phyloP scores from a whole-genome alignment of 2,113 vertebrate genomes.

The Myotis brandtii region DNA sequence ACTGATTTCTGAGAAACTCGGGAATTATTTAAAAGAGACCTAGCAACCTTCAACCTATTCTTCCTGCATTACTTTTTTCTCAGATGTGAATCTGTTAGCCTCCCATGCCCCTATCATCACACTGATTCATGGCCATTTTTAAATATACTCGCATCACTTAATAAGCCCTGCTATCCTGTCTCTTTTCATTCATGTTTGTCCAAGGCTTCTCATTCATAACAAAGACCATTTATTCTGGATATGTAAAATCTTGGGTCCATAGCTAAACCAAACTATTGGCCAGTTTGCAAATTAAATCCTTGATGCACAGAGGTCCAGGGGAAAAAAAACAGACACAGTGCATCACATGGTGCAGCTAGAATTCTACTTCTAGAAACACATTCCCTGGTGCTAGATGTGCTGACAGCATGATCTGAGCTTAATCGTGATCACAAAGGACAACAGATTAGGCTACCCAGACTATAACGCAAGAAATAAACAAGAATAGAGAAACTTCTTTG shows the following conservation, averaged over 20 bases:
- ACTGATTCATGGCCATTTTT: background rate
- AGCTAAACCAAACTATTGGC: background rate
- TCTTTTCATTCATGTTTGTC: background rate
- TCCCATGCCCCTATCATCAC: background rate
- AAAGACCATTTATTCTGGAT: background rate
- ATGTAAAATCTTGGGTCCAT: background rate
- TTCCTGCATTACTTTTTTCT: background rate
- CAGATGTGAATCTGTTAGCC: background rate
- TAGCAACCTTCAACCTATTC: background rate
- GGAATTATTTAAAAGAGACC: background rate
- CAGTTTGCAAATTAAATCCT: conserved; percentile 36
- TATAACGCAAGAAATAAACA: background rate
- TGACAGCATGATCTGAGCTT: background rate
- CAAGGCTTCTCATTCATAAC: conserved; percentile 11
- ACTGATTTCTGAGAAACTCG: background rate
- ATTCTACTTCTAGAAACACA: background rate
- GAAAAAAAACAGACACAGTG: background rate
- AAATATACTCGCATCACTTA: background rate
- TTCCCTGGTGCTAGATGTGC: background rate
- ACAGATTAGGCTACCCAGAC: background rate
- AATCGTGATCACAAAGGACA: background rate
- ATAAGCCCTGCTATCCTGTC: background rate
- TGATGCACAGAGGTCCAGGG: background rate
- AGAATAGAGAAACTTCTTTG: background rate
- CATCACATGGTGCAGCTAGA: background rate